Evolutionary conservation across 2,888 invertebrate species (phyloP), one percentile per base, ranked within the genome.

Genomic region (Euzophera pinguis): DNA sequence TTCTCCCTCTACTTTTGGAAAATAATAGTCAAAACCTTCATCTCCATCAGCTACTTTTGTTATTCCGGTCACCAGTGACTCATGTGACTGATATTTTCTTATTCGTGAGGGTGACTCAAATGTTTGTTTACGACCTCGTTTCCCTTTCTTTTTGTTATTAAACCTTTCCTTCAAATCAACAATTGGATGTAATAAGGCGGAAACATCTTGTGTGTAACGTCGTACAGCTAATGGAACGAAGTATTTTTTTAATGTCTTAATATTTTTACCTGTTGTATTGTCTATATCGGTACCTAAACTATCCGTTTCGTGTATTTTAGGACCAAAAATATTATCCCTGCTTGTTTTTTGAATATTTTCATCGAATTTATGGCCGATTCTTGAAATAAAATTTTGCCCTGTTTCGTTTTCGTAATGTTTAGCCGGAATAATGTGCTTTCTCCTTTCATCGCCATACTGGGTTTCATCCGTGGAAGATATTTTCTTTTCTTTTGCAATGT

Each of bases 1-100:
- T 7, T 47, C 41, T 42, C 58, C 53, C 10, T 5, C 1, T 16
- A 5, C 16, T 57, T 67, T 64, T 14, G 72, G 75, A 63, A 85
- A 84, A 57, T 69, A 60, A 57, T 72, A 83, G 48, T 57, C 68
- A 57, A 78, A 77, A 50, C 65, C 68, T 63, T 73, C 73, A 53
- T 61, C 67, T 3, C 9, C 32, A 61, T 38, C 29, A 51, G 39
- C 51, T 22, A 22, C 5, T 32, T 61, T 43, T 10, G 6, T 13
- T 29, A 38, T 27, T 13, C 29, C 55, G 45, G 53, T 34, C 13
- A 55, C 13, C 29, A 65, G 35, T 34, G 57, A 43, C 50, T 67
- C 63, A 38, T 65, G 58, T 1, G 72, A 71, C 49, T 57, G 48
- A 56, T 62, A 61, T 54, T 63, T 61, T 37, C 5, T 48, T 12